phyloP scores from a whole-genome alignment of 2,888 invertebrate species.

The Odiellus spinosus region DNA sequence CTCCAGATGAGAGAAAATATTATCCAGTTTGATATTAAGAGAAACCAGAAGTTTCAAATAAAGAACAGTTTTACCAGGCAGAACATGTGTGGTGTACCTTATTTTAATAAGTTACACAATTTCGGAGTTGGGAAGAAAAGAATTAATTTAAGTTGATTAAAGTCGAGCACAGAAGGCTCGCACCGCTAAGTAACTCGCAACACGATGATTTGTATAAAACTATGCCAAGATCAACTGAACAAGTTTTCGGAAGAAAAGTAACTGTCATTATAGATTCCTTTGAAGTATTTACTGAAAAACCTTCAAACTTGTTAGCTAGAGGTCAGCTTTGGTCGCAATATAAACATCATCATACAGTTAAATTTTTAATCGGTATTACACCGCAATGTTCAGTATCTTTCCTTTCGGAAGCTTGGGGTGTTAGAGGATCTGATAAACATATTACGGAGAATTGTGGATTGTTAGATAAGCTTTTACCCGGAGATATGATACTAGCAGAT shows the following conservation, averaged over 20 bases:
- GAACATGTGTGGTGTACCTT: too few relatives aligned
- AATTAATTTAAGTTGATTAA: neutral
- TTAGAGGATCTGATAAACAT: neutral
- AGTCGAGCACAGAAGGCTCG: too few relatives aligned
- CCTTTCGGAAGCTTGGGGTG: neutral
- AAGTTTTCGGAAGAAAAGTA: neutral
- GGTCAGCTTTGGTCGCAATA: neutral
- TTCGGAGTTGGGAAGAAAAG: too few relatives aligned
- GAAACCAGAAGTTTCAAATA: too few relatives aligned
- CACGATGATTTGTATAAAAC: too few relatives aligned
- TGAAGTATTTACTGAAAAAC: neutral
- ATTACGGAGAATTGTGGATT: too few relatives aligned
- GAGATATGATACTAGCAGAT: too few relatives aligned
- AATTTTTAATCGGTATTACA: neutral
- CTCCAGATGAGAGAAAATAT: too few relatives aligned
- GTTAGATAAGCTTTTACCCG: too few relatives aligned
- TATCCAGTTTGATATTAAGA: too few relatives aligned
- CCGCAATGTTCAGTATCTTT: neutral
- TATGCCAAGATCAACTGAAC: neutral
- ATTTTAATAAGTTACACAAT: neutral
- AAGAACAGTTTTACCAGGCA: too few relatives aligned
- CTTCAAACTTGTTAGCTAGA: neutral
- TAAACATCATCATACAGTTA: neutral
- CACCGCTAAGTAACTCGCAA: too few relatives aligned
- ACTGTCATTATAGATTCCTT: neutral